These are phyloP conservation scores for Cloeon dipterum DNA, from an alignment of 2,888 invertebrate species.

Conservation along the genomic window DNA sequence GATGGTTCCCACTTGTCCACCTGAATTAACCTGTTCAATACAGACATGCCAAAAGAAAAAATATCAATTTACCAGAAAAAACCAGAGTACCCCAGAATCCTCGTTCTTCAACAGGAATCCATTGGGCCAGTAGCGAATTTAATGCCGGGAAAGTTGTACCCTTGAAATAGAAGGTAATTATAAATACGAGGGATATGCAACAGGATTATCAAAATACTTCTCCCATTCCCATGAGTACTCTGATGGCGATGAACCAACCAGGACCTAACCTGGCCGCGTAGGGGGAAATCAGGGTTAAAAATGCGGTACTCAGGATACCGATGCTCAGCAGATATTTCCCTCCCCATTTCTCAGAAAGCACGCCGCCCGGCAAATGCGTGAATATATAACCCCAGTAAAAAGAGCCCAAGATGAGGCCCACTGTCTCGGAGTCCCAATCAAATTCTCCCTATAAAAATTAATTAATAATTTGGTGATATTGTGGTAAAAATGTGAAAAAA, in stretches of 20 bases:
- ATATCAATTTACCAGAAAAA: conserved; percentile 58
- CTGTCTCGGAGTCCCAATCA: conserved; percentile 43
- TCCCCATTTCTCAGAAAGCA: conserved; percentile 57
- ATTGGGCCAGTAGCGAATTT: conserved; percentile 53
- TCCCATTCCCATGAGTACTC: conserved; percentile 61
- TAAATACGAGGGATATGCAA: no score
- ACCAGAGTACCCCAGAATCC: conserved; percentile 56
- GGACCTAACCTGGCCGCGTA: conserved; percentile 38
- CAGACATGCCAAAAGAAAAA: no score
- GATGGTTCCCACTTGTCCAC: conserved; percentile 31
- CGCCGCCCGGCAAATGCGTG: conserved; percentile 63
- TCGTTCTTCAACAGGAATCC: conserved; percentile 58
- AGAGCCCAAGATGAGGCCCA: conserved; percentile 55
- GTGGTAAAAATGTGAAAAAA: background rate
- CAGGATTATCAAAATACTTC: no score
- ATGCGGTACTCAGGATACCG: conserved; percentile 58
- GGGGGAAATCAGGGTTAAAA: conserved; percentile 63
- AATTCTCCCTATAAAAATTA: conserved; percentile 16
- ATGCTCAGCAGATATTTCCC: conserved; percentile 65
- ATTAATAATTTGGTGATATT: background rate
- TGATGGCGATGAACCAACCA: conserved; percentile 41
- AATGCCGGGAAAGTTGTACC: conserved; percentile 69
- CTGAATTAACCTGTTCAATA: no score
- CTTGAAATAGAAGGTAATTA: no score
- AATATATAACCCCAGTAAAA: conserved; percentile 72